Conservation (phyloP, 2,113 vertebrate species). For the Nesogale talazaci region DNA sequence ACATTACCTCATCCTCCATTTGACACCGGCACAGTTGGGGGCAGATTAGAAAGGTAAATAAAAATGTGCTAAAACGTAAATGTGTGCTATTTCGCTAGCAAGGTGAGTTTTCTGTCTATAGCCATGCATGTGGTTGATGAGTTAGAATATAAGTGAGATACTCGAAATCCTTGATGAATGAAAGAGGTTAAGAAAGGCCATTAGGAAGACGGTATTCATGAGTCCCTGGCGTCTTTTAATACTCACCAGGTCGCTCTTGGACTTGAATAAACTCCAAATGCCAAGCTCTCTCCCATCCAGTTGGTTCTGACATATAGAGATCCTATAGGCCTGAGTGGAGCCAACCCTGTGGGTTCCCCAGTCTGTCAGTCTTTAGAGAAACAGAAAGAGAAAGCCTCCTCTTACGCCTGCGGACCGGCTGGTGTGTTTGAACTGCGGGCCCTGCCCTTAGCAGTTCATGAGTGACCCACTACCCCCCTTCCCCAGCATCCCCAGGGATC, state of each 20-base stretch:
- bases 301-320: too few species aligned
- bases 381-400: too few species aligned
- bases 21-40: conserved; percentile 72
- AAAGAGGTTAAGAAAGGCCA: conserved; percentile 71
- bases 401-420: too few species aligned
- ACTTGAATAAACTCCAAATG: conserved; percentile 14
- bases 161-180: conserved; percentile 76
- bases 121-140: conserved; percentile 72
- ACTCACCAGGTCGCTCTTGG: background rate
- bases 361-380: too few species aligned
- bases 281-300: too few species aligned
- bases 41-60: conserved; percentile 80
- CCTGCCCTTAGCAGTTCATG: too few species aligned
- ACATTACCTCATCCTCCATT: conserved; percentile 82
- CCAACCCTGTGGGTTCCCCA: too few species aligned
- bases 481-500: too few species aligned
- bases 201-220: conserved; percentile 66
- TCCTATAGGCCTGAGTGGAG: too few species aligned
- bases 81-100: conserved; percentile 74
- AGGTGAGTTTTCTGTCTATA: conserved; percentile 72
- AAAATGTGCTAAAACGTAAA: conserved; percentile 76
- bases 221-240: conserved; percentile 54
- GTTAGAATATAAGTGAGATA: conserved; percentile 80
- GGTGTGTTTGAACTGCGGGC: too few species aligned
- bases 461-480: too few species aligned